Conservation (phyloP, 2,888 invertebrate species). For the Tuta absoluta region DNA sequence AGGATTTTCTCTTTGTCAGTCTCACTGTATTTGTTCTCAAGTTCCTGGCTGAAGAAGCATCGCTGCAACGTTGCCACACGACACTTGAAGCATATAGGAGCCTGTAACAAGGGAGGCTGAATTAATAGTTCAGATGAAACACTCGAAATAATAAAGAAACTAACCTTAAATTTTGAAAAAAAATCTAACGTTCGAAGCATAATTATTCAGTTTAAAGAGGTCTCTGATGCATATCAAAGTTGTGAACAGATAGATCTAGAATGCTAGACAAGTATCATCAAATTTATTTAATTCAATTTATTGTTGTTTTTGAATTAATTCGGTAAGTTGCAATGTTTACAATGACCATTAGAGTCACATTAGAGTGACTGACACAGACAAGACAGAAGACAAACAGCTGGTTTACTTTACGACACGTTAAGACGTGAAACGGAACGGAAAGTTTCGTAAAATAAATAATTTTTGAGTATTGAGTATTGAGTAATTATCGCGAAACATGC, state of each 20-base stretch:
- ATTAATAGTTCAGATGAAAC: background rate
- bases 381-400: too few relatives aligned
- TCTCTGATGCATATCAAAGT: background rate
- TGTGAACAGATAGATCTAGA: background rate
- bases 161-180: conserved; percentile 20
- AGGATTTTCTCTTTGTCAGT: conserved; percentile 64
- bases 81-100: conserved; percentile 42
- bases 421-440: background rate
- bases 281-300: background rate
- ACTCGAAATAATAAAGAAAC: background rate
- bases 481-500: too few relatives aligned
- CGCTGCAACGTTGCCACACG: conserved; percentile 35
- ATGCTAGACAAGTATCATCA: background rate
- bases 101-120: background rate
- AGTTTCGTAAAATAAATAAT: too few relatives aligned
- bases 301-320: too few relatives aligned
- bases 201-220: background rate
- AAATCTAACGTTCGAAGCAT: background rate
- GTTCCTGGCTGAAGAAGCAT: conserved; percentile 44
- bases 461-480: background rate
- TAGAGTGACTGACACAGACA: too few relatives aligned
- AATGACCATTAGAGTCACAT: too few relatives aligned
- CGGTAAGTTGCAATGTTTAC: background rate
- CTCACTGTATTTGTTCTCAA: conserved; percentile 62
- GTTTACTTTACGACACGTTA: too few relatives aligned